Percentiles rank a stretch among this genome's conserved stretches.
phyloP scores from a whole-genome alignment of 2,797 vertebrate genomes.

The Crenuchus spilurus region DNA sequence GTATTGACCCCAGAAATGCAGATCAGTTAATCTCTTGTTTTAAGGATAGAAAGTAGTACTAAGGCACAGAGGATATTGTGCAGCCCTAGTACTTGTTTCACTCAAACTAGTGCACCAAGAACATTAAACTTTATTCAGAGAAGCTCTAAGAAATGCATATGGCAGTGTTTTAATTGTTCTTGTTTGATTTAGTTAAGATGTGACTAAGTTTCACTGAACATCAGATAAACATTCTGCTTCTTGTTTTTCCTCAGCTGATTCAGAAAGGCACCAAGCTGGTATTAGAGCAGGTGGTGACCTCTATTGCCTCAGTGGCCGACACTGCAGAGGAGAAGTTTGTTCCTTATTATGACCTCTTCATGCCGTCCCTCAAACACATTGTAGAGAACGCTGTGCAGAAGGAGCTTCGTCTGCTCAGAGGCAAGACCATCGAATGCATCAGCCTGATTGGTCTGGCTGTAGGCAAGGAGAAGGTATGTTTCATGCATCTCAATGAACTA shows the following conservation, averaged over 20 bases:
- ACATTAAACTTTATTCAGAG: no score
- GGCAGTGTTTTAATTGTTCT: no score
- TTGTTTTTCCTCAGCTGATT: constrained; percentile 80
- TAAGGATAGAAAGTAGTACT: no score
- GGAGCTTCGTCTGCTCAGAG: constrained; percentile 92
- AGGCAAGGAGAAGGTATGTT: constrained; percentile 92
- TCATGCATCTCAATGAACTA: no score
- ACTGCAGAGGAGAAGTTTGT: constrained; percentile 98
- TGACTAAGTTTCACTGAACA: no score
- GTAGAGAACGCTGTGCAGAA: constrained; percentile 97
- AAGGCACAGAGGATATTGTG: no score
- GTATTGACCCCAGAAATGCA: no score
- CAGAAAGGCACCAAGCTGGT: constrained; percentile 98
- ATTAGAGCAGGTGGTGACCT: constrained; percentile 98
- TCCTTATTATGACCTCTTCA: constrained; percentile 97
- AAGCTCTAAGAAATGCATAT: no score
- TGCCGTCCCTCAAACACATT: constrained; percentile 97
- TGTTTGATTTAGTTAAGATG: no score
- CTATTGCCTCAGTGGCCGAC: constrained; percentile 97
- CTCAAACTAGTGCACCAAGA: no score
- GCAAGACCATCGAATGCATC: constrained; percentile 98
- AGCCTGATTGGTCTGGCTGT: constrained; percentile 97
- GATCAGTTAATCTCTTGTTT: no score
- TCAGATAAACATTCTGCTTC: background rate
- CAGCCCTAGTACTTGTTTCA: no score